Conservation (phyloP, 2,888 invertebrate genomes). For the Protodeltote pygarga region DNA sequence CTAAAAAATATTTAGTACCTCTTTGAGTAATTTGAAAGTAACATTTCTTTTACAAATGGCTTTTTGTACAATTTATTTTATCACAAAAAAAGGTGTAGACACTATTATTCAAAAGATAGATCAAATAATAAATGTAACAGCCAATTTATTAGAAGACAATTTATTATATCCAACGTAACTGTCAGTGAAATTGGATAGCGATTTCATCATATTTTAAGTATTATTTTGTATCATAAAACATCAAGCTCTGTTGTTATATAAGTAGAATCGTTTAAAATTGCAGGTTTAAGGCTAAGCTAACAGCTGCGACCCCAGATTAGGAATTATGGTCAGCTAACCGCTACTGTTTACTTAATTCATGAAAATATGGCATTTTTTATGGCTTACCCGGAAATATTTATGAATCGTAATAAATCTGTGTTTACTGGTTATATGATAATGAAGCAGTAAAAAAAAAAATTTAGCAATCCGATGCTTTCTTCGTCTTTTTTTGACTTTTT, state of each 20-base stretch:
- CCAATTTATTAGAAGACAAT: not conserved
- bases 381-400: conserved; percentile 20
- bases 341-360: conserved; percentile 38
- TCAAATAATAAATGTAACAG: not conserved
- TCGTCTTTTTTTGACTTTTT: too few species aligned
- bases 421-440: conserved; percentile 1
- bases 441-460: conserved; percentile 13
- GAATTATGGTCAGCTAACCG: conserved; percentile 23
- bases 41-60: too few species aligned
- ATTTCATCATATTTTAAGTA: not conserved
- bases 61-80: too few species aligned
- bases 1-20: too few species aligned
- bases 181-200: conserved; percentile 22
- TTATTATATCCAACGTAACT: conserved; percentile 2
- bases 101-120: too few species aligned
- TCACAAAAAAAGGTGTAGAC: too few species aligned
- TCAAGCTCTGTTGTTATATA: not conserved
- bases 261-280: conserved; percentile 13
- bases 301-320: conserved; percentile 9
- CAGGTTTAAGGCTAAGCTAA: conserved; percentile 8
- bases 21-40: too few species aligned
- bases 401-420: conserved; percentile 17
- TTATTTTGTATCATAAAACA: not conserved
- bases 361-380: conserved; percentile 33
- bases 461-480: too few species aligned